Percentiles rank a stretch among this genome's conserved stretches.
Evolutionary conservation across 1,140 invertebrate species (phyloP).

Genomic region (Bombus polaris): DNA sequence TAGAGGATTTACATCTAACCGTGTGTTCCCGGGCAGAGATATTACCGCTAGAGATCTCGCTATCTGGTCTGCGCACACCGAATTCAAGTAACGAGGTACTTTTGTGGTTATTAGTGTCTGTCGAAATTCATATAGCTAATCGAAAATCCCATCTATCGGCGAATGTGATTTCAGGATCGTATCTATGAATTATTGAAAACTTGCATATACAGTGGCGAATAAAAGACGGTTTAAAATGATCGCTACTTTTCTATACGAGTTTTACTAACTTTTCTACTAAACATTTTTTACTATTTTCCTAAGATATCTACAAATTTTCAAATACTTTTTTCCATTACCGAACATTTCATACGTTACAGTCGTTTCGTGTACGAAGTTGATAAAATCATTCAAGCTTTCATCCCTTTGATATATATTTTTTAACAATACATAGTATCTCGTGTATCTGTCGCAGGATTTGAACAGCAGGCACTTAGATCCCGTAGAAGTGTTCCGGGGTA

Average conservation of each 20-base stretch:
- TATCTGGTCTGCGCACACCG: not conserved
- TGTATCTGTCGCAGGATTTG: slow-evolving; percentile 85
- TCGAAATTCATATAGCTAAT: not conserved
- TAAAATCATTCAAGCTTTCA: not conserved
- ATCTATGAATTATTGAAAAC: too few species aligned
- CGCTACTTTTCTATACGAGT: too few species aligned
- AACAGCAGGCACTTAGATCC: slow-evolving; percentile 89
- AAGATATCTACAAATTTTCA: too few species aligned
- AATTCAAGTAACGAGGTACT: slow-evolving; percentile 29
- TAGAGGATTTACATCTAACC: slow-evolving; percentile 29
- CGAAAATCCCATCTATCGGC: not conserved
- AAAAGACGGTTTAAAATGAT: not conserved
- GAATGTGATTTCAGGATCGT: not conserved
- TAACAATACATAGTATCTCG: not conserved
- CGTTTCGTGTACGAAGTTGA: not conserved
- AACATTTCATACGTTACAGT: too few species aligned
- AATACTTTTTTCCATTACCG: too few species aligned
- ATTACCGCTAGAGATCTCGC: slow-evolving; percentile 10
- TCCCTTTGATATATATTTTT: not conserved
- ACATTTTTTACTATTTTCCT: too few species aligned
- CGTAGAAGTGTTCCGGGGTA: slow-evolving; percentile 91
- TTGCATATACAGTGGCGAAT: not conserved
- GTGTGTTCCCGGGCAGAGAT: not conserved
- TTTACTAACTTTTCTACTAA: too few species aligned
- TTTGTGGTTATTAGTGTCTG: not conserved